Conservation (phyloP, 1,140 invertebrate species). For the Berghia stephanieae region DNA sequence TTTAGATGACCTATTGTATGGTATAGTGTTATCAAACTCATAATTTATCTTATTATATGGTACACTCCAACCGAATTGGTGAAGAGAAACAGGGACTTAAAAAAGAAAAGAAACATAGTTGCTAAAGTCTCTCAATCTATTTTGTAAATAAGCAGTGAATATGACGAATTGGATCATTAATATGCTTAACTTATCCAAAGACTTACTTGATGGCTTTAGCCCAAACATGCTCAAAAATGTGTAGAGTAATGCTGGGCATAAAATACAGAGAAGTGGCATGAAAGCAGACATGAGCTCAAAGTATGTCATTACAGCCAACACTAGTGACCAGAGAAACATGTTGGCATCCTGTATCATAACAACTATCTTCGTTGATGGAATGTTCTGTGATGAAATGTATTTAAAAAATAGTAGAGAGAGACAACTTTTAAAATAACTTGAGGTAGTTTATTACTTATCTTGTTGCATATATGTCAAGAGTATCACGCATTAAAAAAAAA, state of each 20-base stretch:
- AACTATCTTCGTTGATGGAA: not conserved
- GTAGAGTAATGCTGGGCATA: conserved; percentile 60
- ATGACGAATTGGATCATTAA: not conserved
- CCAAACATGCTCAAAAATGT: conserved; percentile 21
- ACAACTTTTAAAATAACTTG: not conserved
- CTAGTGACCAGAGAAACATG: conserved; percentile 72
- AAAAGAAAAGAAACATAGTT: no score
- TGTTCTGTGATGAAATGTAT: not conserved
- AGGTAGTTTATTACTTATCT: not conserved
- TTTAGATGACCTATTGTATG: no score
- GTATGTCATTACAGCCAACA: conserved; percentile 70
- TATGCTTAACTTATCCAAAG: not conserved
- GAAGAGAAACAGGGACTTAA: no score
- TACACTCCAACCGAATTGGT: no score
- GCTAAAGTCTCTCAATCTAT: no score
- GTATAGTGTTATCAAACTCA: no score
- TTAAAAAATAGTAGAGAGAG: not conserved
- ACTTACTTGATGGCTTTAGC: conserved; percentile 14
- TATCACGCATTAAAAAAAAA: no score
- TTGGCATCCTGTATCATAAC: conserved; percentile 70
- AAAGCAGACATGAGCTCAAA: conserved; percentile 75
- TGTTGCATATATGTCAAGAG: not conserved
- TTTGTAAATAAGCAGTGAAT: not conserved
- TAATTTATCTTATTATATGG: no score
- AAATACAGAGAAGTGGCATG: conserved; percentile 74